Evolutionary conservation across 1,140 invertebrate species (phyloP).

Genomic region (Pseudobourletiella spinata): DNA sequence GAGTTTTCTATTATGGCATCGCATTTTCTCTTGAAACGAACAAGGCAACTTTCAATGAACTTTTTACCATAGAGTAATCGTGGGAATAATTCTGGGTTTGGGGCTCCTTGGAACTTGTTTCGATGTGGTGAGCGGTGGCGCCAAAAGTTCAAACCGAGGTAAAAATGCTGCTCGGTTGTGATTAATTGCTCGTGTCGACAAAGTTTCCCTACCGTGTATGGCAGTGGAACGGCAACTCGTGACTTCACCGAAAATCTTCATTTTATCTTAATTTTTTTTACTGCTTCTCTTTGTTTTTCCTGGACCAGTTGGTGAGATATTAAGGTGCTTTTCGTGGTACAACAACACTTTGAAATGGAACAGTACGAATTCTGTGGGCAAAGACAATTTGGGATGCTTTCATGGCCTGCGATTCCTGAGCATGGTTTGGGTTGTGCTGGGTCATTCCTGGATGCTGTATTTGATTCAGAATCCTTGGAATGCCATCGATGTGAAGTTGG

Average conservation of each 20-base stretch:
- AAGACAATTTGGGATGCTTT: conserved; percentile 33
- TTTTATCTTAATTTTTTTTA: not conserved
- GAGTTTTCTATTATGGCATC: not conserved
- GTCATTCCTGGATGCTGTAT: conserved; percentile 40
- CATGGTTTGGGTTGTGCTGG: conserved; percentile 47
- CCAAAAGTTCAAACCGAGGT: too few species aligned
- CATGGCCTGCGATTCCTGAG: conserved; percentile 44
- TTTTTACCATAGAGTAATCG: too few species aligned
- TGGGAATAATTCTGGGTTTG: too few species aligned
- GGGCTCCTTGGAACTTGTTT: too few species aligned
- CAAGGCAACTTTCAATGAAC: too few species aligned
- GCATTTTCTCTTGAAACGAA: too few species aligned
- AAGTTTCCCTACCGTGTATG: not conserved
- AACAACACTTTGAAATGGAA: conserved; percentile 41
- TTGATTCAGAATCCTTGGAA: conserved; percentile 6
- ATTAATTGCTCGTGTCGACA: too few species aligned
- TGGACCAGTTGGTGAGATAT: not conserved
- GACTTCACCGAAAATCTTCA: not conserved
- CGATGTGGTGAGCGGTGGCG: too few species aligned
- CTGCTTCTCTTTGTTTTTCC: not conserved
- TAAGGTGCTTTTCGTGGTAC: conserved; percentile 42
- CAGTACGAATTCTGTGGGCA: conserved; percentile 30
- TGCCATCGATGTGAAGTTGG: not conserved
- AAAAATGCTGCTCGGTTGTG: too few species aligned
- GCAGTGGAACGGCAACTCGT: not conserved